Evolutionary conservation across 2,113 vertebrate species (phyloP), one percentile per base, ranked within the genome.

Genomic region (Campylomormyrus tamandua): DNA sequence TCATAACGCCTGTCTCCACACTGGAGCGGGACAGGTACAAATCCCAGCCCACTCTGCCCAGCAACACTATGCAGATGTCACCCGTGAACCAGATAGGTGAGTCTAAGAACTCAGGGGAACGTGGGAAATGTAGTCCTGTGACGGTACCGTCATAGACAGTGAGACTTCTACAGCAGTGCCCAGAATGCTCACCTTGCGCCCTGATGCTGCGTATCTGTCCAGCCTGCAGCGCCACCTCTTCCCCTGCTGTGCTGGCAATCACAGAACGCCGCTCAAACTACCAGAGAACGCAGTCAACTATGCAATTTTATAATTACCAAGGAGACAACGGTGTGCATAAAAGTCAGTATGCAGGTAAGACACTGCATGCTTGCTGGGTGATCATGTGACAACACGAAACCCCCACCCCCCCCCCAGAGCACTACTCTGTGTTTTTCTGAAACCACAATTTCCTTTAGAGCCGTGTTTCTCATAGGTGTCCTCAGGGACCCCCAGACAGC

Each of bases 201-300:
- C 9, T 3, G n/a, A 10, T 89, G 48, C 10, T 84, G 24, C 24
- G 3, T 77, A 83, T 62, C 87, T 53, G n/a, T 2, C 80, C 94
- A 99, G 98, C 98, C 52, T 98, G 98, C 88, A 99, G 98, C 93
- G 98, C 98, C 0, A 98, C 98, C 80, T 99, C 98, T 5, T 99
- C 98, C 5, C 98, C 98, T 3, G 98, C 98, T 21, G 95, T 99
- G 94, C 93, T 99, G 93, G 98, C 98, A 89, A 97, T 99, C 90
- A 94, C 97, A 93, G 96, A 98, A 88, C 97, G 97, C 92, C 97
- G 96, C 90, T 96, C 97, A 0, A 97, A 97, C 88, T 98, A 99
- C 9, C 97, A 98, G 93, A 96, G 97, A 92, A 97, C 96, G 0
- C 97, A 98, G 93, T 96, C 98, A 89, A 96, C 98, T 97, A 96